These are phyloP conservation scores for Coluber constrictor DNA, from an alignment of 2,797 vertebrate genomes.

Conservation along the genomic window DNA sequence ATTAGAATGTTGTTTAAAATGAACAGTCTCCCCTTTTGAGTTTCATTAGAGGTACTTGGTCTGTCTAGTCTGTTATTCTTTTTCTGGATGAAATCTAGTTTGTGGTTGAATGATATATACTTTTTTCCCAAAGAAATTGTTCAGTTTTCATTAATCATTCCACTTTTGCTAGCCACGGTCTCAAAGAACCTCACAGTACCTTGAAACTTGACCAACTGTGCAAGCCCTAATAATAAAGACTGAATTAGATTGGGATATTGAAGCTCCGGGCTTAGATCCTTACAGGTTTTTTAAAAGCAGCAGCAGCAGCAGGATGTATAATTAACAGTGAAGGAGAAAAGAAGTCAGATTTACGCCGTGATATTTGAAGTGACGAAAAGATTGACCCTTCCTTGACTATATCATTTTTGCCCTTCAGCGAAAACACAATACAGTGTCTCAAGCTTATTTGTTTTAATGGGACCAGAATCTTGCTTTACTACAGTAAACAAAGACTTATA, in stretches of 20 bases:
- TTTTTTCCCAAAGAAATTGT: not conserved
- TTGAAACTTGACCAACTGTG: not conserved
- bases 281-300: not conserved
- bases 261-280: not conserved
- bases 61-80: not conserved
- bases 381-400: not conserved
- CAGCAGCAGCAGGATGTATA: not conserved
- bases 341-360: not conserved
- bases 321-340: no score
- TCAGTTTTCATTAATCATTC: not conserved
- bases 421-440: not conserved
- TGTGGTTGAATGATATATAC: not conserved
- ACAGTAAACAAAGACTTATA: not conserved
- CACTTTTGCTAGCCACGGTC: not conserved
- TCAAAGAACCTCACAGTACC: not conserved
- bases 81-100: not conserved
- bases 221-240: not conserved
- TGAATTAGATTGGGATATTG: not conserved
- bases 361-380: not conserved
- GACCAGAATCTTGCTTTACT: not conserved
- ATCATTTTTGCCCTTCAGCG: not conserved
- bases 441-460: not conserved
- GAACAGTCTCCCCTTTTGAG: conserved; percentile 1
- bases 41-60: not conserved
- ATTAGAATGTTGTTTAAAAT: conserved; percentile 38